Percentiles rank a stretch among this genome's conserved stretches.
phyloP scores from a whole-genome alignment of 2,113 vertebrate species.

The Corydoras sp. region DNA sequence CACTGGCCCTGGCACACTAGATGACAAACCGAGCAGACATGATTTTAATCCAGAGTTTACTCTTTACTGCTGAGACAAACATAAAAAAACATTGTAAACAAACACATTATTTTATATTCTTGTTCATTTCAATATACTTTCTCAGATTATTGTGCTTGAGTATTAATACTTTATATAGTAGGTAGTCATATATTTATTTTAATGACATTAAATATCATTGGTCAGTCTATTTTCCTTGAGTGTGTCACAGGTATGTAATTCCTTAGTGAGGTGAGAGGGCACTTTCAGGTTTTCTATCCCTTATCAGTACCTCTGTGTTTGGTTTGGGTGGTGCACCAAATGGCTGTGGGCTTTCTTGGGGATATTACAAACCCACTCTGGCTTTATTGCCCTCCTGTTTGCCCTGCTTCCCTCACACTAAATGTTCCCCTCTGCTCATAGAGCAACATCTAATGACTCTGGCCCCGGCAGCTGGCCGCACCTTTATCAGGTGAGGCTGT shows the following conservation, averaged over 20 bases:
- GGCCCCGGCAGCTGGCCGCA: slow-evolving; percentile 66
- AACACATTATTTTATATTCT: too few species aligned
- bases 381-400: slow-evolving; percentile 66
- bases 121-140: too few species aligned
- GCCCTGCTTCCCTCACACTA: slow-evolving; percentile 51
- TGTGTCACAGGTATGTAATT: slow-evolving; percentile 14
- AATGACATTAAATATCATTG: neutral
- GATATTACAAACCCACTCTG: slow-evolving; percentile 40
- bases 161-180: too few species aligned
- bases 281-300: slow-evolving; percentile 43
- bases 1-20: slow-evolving; percentile 18
- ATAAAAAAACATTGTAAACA: too few species aligned
- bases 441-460: slow-evolving; percentile 73
- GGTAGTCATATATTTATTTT: too few species aligned
- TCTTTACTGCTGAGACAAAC: neutral
- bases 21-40: slow-evolving; percentile 6
- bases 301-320: slow-evolving; percentile 64
- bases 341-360: slow-evolving; percentile 35
- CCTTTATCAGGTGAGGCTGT: slow-evolving; percentile 76
- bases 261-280: slow-evolving; percentile 38
- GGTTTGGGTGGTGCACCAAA: slow-evolving; percentile 41
- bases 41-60: slow-evolving; percentile 4
- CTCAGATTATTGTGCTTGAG: too few species aligned
- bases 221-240: neutral
- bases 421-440: slow-evolving; percentile 49